Base-by-base conservation (phyloP, 2,888 invertebrate genomes). In the Agrotis puta region DNA sequence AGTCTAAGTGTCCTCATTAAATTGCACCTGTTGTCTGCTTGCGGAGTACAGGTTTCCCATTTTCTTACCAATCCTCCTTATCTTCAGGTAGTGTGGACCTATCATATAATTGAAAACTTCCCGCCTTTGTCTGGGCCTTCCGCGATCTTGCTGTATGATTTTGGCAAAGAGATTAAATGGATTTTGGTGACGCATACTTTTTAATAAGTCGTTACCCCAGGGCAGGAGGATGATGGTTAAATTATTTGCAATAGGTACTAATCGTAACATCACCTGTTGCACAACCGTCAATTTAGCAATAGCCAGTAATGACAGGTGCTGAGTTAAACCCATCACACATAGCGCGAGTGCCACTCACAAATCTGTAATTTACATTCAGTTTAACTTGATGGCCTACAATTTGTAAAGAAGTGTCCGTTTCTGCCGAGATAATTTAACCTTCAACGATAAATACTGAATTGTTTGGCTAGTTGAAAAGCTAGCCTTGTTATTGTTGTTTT, bases 281-380 rank as follows among this genome's bases (percentile, higher is more conserved):
- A 0, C 24, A 39, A 43, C 43, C 27, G 24, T 43, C 48, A 59
- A 50, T 74, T 48, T 50, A 50, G 53, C 53, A 64, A 59, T 64
- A 59, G 20, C 7, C 50, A 13, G 27, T 63, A 54, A 75, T 59
- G 63, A 39, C 70, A 54, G 45, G 45, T 64, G n/a, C 20, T 39
- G 24, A 59, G 64, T 43, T n/a, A 22, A 74, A 74, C 14, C 50
- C 51, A 43, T 51, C 62, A 53, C 62, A 63, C n/a, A 13, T 22
- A 27, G 51, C 13, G 18, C 47, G 43, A 51, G 57, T 27, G 20
- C 47, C 39, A 59, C 20, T 53, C 14, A 51, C 18, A 33, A 63
- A 63, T 47, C 39, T 58, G 74, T 74, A 62, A 69, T 68, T 74
- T 58, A 63, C 57, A 69, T 53, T n/a, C 47, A 69, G 39, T 69